These are phyloP conservation scores for Chionomys nivalis DNA, from an alignment of 2,113 vertebrate genomes.

Conservation along the genomic window DNA sequence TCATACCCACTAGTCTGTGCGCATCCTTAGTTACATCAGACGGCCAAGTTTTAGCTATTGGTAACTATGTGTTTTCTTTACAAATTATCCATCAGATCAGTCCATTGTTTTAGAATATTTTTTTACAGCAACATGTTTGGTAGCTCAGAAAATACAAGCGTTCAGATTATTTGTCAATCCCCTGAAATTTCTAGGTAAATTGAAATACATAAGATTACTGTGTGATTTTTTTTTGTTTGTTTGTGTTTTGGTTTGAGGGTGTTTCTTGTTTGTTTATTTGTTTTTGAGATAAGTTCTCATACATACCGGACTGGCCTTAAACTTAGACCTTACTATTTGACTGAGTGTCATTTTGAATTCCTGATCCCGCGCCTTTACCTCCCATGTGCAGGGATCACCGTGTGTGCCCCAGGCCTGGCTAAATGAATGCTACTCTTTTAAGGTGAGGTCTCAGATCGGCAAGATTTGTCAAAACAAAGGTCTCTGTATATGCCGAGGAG, in stretches of 20 bases:
- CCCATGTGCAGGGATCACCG: too few relatives aligned
- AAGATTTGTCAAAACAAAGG: conserved; percentile 57
- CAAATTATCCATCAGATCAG: conserved; percentile 1
- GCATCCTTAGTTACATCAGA: not conserved
- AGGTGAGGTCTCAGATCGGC: conserved; percentile 31
- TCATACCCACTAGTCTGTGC: not conserved
- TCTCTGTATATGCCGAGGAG: conserved; percentile 43
- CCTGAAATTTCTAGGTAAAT: not conserved
- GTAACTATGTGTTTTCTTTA: not conserved
- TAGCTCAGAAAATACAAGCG: not conserved
- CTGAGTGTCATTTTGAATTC: not conserved
- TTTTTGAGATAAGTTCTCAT: not conserved
- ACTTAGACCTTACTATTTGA: not conserved
- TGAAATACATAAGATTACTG: not conserved
- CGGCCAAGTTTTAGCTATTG: not conserved
- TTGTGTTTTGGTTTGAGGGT: too few relatives aligned
- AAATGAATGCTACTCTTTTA: not conserved
- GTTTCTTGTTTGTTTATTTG: too few relatives aligned
- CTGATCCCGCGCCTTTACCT: not conserved
- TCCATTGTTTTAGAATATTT: not conserved
- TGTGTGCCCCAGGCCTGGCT: not conserved
- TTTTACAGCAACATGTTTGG: conserved; percentile 30
- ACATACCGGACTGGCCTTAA: not conserved
- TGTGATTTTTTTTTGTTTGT: not conserved
- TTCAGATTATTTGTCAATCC: not conserved